phyloP scores from a whole-genome alignment of 2,797 vertebrate species.

The Arctocebus calabarensis region DNA sequence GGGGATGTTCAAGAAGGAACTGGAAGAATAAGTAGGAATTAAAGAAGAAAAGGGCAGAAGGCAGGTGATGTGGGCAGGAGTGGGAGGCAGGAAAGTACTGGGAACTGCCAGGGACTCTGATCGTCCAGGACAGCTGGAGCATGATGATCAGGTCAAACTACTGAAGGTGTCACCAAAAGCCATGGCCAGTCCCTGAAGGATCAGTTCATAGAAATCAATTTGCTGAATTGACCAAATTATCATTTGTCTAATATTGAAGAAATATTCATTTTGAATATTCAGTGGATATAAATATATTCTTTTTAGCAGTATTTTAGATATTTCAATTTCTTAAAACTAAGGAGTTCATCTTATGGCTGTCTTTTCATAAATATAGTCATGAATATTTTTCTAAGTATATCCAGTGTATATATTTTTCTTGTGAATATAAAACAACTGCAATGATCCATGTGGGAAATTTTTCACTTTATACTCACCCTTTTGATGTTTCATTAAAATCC shows the following conservation, averaged over 20 bases:
- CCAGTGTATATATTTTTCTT: not conserved
- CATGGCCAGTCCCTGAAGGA: not conserved
- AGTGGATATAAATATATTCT: not conserved
- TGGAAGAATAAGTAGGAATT: not conserved
- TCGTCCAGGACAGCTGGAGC: not conserved
- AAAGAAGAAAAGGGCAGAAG: not conserved
- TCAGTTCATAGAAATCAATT: not conserved
- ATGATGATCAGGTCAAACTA: too few species aligned
- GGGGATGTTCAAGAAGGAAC: not conserved
- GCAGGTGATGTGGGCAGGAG: not conserved
- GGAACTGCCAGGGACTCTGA: not conserved
- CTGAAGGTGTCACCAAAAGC: not conserved
- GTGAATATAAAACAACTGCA: not conserved
- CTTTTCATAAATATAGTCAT: not conserved
- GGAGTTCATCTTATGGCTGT: not conserved
- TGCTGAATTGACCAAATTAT: not conserved
- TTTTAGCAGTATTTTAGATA: not conserved
- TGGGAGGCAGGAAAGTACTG: not conserved
- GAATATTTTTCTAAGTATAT: constrained; percentile 1
- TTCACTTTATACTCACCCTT: not conserved
- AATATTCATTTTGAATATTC: constrained; percentile 35
- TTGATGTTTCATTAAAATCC: constrained; percentile 36
- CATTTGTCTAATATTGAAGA: not conserved
- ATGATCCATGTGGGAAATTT: not conserved
- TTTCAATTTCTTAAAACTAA: constrained; percentile 32